Percentiles rank a stretch among this genome's conserved stretches.
These are phyloP conservation scores for Sorex fumeus DNA, from an alignment of 2,113 vertebrate species.

Conservation along the genomic window DNA sequence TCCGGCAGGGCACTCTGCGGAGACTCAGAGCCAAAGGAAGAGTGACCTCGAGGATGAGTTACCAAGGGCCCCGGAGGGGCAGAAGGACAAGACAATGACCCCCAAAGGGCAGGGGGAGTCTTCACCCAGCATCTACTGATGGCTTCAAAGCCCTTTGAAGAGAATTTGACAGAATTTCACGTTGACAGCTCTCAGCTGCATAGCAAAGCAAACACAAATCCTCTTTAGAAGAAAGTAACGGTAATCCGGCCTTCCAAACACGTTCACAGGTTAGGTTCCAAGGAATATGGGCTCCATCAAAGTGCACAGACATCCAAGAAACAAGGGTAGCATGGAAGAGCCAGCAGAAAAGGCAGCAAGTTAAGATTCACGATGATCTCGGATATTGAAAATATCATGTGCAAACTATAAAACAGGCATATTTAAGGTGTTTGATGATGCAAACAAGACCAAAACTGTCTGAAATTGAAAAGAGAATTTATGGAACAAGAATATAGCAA, in stretches of 20 bases:
- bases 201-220: not conserved
- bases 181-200: not conserved
- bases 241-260: not conserved
- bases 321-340: not conserved
- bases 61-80: no score
- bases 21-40: not conserved
- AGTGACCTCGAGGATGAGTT: not conserved
- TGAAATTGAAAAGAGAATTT: conserved; percentile 19
- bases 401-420: not conserved
- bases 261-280: not conserved
- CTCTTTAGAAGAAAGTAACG: not conserved
- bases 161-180: not conserved
- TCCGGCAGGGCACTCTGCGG: no score
- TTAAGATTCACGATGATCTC: not conserved
- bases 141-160: not conserved
- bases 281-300: not conserved
- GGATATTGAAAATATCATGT: not conserved
- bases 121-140: not conserved
- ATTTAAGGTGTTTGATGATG: not conserved
- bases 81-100: not conserved
- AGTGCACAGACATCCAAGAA: not conserved
- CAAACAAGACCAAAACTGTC: not conserved
- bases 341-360: not conserved
- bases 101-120: not conserved
- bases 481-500: not conserved